A percentile compares a stretch with the other conserved stretches of the same genome.
These are phyloP conservation scores for Psophia crepitans DNA, from an alignment of 2,113 vertebrate species.

Conservation along the genomic window DNA sequence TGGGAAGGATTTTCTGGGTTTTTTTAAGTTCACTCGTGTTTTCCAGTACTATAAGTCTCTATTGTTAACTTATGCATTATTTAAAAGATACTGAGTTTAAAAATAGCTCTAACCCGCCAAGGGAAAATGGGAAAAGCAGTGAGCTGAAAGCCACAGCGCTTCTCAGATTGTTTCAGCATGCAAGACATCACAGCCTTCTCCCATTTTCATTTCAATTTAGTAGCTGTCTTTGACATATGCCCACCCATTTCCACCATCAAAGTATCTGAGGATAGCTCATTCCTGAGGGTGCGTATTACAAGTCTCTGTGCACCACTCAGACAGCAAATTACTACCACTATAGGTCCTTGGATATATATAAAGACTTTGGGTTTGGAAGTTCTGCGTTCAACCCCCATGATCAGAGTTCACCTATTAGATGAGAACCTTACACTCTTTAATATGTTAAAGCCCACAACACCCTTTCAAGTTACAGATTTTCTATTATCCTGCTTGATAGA, in stretches of 20 bases:
- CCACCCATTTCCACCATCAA: background rate
- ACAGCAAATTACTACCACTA: background rate
- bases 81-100: conserved; percentile 55
- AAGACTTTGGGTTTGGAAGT: background rate
- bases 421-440: background rate
- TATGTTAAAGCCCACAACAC: background rate
- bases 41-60: conserved; percentile 38
- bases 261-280: background rate
- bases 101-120: conserved; percentile 42
- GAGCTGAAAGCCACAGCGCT: conserved; percentile 10
- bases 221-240: background rate
- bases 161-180: background rate
- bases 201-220: background rate
- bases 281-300: background rate
- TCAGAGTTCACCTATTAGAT: background rate
- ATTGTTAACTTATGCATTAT: conserved; percentile 68
- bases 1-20: background rate
- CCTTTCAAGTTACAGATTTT: background rate
- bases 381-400: background rate
- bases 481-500: background rate
- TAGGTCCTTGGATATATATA: background rate
- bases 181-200: conserved; percentile 13
- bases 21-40: background rate
- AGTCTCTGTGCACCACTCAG: background rate
- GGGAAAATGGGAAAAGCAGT: conserved; percentile 40